Percentiles rank a stretch among this genome's conserved stretches.
Conservation (phyloP, 2,888 invertebrate species). For the Athripsodes cinereus region DNA sequence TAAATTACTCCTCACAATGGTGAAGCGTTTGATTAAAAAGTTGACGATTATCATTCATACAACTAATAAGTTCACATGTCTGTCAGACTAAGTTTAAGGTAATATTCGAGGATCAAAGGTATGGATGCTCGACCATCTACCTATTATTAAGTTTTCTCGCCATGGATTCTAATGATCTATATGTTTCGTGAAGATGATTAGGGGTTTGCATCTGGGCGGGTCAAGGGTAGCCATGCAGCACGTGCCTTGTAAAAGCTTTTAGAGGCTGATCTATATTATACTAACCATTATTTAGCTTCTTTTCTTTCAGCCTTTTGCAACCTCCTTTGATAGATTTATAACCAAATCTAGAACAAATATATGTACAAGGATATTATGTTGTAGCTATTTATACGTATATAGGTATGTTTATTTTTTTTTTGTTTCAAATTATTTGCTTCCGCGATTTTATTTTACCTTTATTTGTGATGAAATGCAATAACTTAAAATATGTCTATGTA, state of each 20-base stretch:
- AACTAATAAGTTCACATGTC: not conserved
- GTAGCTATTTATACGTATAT: no score
- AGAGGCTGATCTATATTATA: not conserved
- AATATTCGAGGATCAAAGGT: not conserved
- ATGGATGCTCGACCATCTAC: not conserved
- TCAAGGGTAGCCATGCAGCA: not conserved
- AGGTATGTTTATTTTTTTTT: no score
- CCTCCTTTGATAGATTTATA: not conserved
- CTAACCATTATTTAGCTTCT: not conserved
- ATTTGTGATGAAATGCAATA: no score
- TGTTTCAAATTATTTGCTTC: no score
- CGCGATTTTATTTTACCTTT: no score
- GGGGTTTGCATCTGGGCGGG: not conserved
- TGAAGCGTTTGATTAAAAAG: not conserved
- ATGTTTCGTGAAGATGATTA: no score
- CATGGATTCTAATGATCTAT: no score
- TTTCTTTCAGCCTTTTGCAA: not conserved
- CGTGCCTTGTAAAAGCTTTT: not conserved
- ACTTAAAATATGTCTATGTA: no score
- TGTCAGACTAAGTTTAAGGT: not conserved
- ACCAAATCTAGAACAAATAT: not conserved
- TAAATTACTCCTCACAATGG: not conserved
- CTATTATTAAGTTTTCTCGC: not conserved
- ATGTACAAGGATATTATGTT: no score
- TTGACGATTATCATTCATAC: not conserved